A percentile compares a stretch with the other conserved stretches of the same genome.
Conservation (phyloP, 2,113 vertebrate genomes). For the Pipra filicauda region DNA sequence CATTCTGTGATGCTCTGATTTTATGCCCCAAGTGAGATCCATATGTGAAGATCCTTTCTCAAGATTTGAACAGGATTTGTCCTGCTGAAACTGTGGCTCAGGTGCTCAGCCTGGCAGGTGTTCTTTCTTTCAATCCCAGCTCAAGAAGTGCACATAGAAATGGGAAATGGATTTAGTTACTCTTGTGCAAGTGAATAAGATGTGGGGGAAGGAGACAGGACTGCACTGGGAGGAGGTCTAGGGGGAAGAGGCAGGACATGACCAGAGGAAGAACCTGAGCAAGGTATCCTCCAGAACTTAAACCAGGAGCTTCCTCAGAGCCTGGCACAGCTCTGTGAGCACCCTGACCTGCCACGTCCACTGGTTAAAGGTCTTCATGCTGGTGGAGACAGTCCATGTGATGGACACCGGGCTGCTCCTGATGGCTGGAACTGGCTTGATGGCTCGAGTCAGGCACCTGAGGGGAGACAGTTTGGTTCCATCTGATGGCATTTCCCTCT, state of each 20-base stretch:
- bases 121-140: neutral
- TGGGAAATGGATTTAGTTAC: neutral
- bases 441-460: neutral
- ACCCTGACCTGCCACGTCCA: neutral
- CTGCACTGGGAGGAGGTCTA: neutral
- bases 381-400: accelerated
- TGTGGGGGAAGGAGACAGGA: neutral
- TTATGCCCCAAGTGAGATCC: neutral
- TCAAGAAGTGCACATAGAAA: neutral
- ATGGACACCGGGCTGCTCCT: neutral
- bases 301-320: neutral
- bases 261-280: neutral
- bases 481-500: neutral
- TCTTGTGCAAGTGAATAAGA: neutral
- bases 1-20: neutral
- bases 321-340: neutral
- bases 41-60: neutral
- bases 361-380: neutral
- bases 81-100: neutral
- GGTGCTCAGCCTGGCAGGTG: neutral
- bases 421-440: neutral
- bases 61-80: neutral
- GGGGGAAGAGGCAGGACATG: neutral
- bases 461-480: neutral
- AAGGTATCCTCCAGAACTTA: neutral